Percentiles rank a stretch among this genome's conserved stretches.
Conservation (phyloP, 2,113 vertebrate genomes). For the Thalassoma bifasciatum region DNA sequence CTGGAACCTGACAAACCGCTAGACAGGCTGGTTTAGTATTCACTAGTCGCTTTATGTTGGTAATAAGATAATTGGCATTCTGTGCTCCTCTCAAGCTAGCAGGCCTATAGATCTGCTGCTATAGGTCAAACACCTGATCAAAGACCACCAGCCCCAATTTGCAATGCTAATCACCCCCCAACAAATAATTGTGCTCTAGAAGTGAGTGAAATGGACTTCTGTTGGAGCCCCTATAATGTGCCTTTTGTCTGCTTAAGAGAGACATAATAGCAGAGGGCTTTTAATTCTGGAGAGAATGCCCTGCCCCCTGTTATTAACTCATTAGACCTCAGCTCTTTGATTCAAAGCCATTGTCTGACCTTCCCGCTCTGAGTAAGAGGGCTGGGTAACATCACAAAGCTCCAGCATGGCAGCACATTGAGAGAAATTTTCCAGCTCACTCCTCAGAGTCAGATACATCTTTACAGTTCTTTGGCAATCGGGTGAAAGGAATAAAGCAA, state of each 20-base stretch:
- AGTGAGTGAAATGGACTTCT: slow-evolving; percentile 75
- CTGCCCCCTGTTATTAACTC: slow-evolving; percentile 78
- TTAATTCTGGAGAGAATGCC: slow-evolving; percentile 64
- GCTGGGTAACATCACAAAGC: slow-evolving; percentile 52
- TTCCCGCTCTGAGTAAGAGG: slow-evolving; percentile 58
- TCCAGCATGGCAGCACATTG: slow-evolving; percentile 25
- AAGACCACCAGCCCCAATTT: slow-evolving; percentile 79
- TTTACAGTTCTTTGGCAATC: slow-evolving; percentile 12
- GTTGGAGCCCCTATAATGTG: slow-evolving; percentile 68
- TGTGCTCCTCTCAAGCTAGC: slow-evolving; percentile 53
- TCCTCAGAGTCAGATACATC: slow-evolving; percentile 14
- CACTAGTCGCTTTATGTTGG: slow-evolving; percentile 65
- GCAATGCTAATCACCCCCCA: slow-evolving; percentile 80
- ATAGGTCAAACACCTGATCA: slow-evolving; percentile 82
- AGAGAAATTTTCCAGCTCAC: background rate
- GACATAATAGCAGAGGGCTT: slow-evolving; percentile 70
- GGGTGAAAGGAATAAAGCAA: slow-evolving; percentile 15
- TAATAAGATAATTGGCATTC: slow-evolving; percentile 83
- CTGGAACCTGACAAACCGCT: slow-evolving; percentile 59
- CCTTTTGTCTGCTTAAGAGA: slow-evolving; percentile 76
- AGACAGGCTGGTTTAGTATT: slow-evolving; percentile 71
- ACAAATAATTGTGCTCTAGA: slow-evolving; percentile 82
- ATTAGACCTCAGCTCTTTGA: slow-evolving; percentile 68
- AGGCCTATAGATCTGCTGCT: slow-evolving; percentile 75
- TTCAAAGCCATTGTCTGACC: slow-evolving; percentile 69